phyloP scores from a whole-genome alignment of 2,888 invertebrate genomes.

The Pseudococcus longispinus region DNA sequence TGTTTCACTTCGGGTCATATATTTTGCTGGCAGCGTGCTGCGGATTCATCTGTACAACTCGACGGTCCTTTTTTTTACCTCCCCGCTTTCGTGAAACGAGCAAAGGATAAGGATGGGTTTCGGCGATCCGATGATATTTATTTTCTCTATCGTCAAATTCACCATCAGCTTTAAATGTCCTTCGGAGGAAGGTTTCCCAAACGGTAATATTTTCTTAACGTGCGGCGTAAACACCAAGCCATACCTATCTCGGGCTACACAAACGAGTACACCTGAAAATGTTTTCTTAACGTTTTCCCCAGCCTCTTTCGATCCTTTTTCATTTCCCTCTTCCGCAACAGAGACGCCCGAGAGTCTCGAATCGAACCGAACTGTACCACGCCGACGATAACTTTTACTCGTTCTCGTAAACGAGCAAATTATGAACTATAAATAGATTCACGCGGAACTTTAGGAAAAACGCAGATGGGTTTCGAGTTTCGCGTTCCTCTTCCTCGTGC shows the following conservation, averaged over 20 bases:
- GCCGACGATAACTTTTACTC: not conserved
- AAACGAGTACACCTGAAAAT: conserved; percentile 4
- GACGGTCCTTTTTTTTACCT: not conserved
- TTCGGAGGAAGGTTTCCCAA: not conserved
- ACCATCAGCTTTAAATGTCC: not conserved
- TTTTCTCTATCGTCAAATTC: not conserved
- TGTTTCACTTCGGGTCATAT: no score
- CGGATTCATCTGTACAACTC: no score
- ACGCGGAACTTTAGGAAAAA: not conserved
- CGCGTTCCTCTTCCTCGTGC: not conserved
- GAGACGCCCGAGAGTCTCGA: not conserved
- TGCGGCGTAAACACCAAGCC: not conserved
- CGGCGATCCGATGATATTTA: not conserved
- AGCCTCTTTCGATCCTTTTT: not conserved
- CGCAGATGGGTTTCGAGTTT: not conserved
- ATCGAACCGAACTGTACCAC: not conserved
- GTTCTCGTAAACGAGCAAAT: conserved; percentile 10
- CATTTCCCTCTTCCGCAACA: not conserved
- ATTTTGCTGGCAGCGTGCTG: no score
- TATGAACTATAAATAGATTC: conserved; percentile 23
- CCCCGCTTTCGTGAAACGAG: no score
- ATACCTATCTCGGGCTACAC: not conserved
- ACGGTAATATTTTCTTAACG: not conserved
- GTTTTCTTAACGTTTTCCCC: not conserved
- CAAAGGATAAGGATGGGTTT: not conserved